Base-by-base conservation (phyloP, 2,888 invertebrate genomes). In the Platerodrilus igneus region DNA sequence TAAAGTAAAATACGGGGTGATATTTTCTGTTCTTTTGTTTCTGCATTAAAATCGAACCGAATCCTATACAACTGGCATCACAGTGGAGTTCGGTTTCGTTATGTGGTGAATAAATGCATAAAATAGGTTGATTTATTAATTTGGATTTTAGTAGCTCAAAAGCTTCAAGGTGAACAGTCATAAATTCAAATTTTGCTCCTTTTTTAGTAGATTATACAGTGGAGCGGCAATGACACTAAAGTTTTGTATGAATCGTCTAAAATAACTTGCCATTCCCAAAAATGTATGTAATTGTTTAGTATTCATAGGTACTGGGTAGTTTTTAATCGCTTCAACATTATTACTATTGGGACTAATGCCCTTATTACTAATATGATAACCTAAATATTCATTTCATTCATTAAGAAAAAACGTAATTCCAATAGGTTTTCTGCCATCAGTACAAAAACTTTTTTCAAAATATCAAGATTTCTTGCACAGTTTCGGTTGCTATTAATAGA, bases 281-380 rank as follows among this genome's bases (percentile, higher is more conserved):
- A 27, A 27, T 16, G 16, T 27, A 14, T 27, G 27, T 7, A 27
- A 11, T 14, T 15, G 16, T 9, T 14, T 15, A n/a, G 4, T 3
- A 27, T 8, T 27, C 13, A 16, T 27, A 13, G 16, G 14, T 14
- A 15, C 15, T 2, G 27, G 14, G 17, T 8, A 13, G 13, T 14
- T n/a, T n/a, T 27, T 27, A 27, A 27, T 27, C 4, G 27, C 27
- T 11, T 14, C 17, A 27, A 9, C 17, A 15, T 27, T 27, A 16
- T 27, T 9, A 6, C 8, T n/a, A 8, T 27, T 27, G 13, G 27
- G 27, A 3, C 27, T 14, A 15, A 13, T 27, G 14, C 11, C 11
- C 17, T 14, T 14, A n/a, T 8, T 4, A 13, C 17, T 7, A 8
- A 27, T 27, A 6, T 7, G 3, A 15, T 27, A 27, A 13, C 27